Percentiles rank a stretch among this genome's conserved stretches.
These are phyloP conservation scores for Vidua macroura DNA, from an alignment of 2,113 vertebrate species.

Conservation along the genomic window DNA sequence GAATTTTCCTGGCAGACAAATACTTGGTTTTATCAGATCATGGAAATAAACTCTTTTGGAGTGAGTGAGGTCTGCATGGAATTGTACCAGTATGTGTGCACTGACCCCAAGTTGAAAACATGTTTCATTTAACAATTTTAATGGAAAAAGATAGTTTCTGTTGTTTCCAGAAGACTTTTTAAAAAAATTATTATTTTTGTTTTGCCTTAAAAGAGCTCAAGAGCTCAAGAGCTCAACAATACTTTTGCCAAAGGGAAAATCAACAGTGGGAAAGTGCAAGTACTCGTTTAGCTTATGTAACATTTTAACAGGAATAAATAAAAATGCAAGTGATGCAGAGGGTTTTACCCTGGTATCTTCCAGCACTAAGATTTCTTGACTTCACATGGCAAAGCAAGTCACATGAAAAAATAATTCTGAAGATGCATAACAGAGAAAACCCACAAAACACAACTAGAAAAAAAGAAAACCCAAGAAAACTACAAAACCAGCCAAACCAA, in stretches of 20 bases:
- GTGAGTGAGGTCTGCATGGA: conserved; percentile 5
- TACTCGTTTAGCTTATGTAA: neutral
- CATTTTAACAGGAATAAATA: neutral
- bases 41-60: neutral
- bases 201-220: conserved; percentile 48
- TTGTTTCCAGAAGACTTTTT: conserved; percentile 8
- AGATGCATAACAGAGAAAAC: neutral
- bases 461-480: too few relatives aligned
- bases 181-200: neutral
- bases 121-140: conserved; percentile 30
- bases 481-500: neutral
- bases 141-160: conserved; percentile 37
- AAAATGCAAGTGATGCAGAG: neutral
- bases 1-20: conserved; percentile 62
- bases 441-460: neutral
- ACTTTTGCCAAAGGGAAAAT: neutral
- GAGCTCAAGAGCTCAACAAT: too few relatives aligned
- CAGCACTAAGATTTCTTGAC: neutral
- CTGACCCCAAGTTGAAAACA: conserved; percentile 48
- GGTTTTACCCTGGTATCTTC: neutral
- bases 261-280: neutral
- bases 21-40: neutral
- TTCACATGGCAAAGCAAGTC: neutral
- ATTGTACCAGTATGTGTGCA: conserved; percentile 3
- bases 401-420: neutral